Percentiles rank a stretch among this genome's conserved stretches.
These are phyloP conservation scores for Callospermophilus lateralis DNA, from an alignment of 2,113 vertebrate species.

Conservation along the genomic window DNA sequence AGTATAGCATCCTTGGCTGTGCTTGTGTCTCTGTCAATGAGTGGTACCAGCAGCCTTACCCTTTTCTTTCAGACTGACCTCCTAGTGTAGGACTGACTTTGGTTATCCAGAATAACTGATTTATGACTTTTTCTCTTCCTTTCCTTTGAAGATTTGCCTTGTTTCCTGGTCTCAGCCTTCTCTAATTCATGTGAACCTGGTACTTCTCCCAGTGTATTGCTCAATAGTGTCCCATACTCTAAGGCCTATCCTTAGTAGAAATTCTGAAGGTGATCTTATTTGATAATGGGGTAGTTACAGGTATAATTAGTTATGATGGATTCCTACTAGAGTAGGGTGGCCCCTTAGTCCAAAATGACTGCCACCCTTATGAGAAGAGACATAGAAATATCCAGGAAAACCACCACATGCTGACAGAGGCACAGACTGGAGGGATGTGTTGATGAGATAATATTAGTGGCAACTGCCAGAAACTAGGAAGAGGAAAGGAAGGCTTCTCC, in stretches of 20 bases:
- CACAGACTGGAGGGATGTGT: neutral
- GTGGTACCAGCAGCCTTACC: neutral
- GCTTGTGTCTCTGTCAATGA: neutral
- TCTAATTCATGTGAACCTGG: neutral
- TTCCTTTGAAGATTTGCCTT: neutral
- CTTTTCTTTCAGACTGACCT: neutral
- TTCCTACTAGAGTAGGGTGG: neutral
- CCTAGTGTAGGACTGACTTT: neutral
- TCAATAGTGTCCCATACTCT: neutral
- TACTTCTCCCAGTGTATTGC: neutral
- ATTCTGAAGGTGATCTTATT: neutral
- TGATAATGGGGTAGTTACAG: neutral
- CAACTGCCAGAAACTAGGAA: too few species aligned
- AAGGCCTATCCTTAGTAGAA: neutral
- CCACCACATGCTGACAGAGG: neutral
- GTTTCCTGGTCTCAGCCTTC: neutral
- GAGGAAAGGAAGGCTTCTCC: neutral
- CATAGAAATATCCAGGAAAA: neutral
- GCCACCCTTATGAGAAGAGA: neutral
- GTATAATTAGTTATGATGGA: neutral
- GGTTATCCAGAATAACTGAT: neutral
- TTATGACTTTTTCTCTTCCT: neutral
- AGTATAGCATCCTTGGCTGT: neutral
- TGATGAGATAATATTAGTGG: neutral
- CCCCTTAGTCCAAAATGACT: neutral